phyloP scores from a whole-genome alignment of 2,113 vertebrate species.

The Atrichornis clamosus region DNA sequence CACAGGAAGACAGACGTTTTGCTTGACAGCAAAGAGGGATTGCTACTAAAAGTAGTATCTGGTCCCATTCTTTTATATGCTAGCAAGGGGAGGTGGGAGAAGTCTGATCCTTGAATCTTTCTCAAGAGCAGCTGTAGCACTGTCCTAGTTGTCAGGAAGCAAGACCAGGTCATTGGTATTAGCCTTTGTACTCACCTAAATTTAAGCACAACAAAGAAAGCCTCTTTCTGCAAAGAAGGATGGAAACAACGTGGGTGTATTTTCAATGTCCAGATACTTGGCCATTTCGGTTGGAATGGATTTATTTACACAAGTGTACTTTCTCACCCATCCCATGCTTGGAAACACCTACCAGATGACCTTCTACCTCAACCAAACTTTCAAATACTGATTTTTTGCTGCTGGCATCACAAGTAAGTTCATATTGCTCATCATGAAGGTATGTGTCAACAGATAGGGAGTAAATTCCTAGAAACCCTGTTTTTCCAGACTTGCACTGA shows the following conservation, averaged over 20 bases:
- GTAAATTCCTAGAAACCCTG: not conserved
- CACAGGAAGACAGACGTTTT: not conserved
- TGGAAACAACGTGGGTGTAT: fast-evolving
- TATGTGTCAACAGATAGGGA: not conserved
- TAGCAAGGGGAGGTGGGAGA: not conserved
- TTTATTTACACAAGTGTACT: not conserved
- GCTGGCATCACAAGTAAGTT: not conserved
- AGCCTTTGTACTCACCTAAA: not conserved
- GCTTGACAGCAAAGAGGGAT: not conserved
- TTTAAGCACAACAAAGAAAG: not conserved
- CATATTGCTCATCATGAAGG: not conserved
- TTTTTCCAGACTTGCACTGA: not conserved
- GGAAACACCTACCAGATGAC: not conserved
- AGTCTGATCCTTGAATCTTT: not conserved
- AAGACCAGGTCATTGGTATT: not conserved
- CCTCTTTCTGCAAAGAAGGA: not conserved
- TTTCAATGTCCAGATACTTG: not conserved
- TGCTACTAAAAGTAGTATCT: not conserved
- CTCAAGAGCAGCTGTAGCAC: not conserved
- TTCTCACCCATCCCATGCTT: not conserved
- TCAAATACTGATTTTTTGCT: not conserved
- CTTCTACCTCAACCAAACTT: not conserved
- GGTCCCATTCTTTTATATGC: not conserved
- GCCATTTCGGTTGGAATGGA: not conserved
- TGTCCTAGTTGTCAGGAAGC: not conserved